Base-by-base conservation (phyloP, 2,888 invertebrate species). In the Meiosimyza decipiens region DNA sequence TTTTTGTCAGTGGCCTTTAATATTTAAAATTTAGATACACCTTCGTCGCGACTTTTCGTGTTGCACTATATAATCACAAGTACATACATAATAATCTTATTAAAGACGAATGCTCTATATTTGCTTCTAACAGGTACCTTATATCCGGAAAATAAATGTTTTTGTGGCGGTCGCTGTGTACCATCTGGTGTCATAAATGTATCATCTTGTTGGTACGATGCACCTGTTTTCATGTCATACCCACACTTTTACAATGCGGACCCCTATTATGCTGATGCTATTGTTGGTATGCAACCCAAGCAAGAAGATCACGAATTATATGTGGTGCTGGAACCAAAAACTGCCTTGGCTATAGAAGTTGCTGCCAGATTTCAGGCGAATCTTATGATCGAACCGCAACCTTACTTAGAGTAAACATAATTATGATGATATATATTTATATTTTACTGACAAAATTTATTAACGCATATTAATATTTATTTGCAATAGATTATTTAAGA, bases 231-330 rank as follows among this genome's bases (percentile, higher is more conserved):
- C 84, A 89, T 94, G 55, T 94, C 95, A 1, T 90, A 93, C 77
- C 96, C 96, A 0, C 95, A 96, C 88, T 96, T 94, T 86, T 88
- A 92, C 81, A 89, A 92, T 79, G 95, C 91, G 0, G 95, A 95
- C 87, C 90, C 92, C 0, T 88, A 86, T 75, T 92, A 94, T 71
- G 79, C 87, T 7, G 88, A 91, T 3, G 87, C 88, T 16, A 89
- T 96, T 3, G 88, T 89, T 0, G 96, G 96, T 0, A 80, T 96
- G 84, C 81, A 87, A 1, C 94, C 96, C 0, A 89, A 92, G 16
- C 89, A 90, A 7, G 89, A 91, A 0, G 88, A 90, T 12, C 95
- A 96, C 81, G 90, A 91, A 76, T 93, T 95, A 83, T 92, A 90
- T 80, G 89, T 96, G 71, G 89, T 90, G 3, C 87, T 94, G 1